A percentile compares a stretch with the other conserved stretches of the same genome.
Conservation (phyloP, 2,797 vertebrate genomes). For the Anguilla obscura region DNA sequence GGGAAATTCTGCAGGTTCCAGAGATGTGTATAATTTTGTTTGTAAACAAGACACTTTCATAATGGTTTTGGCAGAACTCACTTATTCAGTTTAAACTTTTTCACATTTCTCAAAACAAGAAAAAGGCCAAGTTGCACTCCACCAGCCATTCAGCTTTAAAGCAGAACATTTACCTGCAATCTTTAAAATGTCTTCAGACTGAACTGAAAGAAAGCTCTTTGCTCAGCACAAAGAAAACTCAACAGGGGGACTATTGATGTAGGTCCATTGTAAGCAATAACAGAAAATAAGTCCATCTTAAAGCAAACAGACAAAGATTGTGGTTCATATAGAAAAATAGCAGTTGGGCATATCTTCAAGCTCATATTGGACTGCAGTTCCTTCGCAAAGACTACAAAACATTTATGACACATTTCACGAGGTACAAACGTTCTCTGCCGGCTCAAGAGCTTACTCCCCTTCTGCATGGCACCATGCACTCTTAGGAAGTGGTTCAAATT, state of each 20-base stretch:
- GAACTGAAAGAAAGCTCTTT: conserved; percentile 50
- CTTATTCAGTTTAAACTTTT: background rate
- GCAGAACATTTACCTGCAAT: background rate
- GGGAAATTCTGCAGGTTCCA: background rate
- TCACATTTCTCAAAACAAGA: background rate
- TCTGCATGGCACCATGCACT: background rate
- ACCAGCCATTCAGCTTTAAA: background rate
- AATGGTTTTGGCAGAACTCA: background rate
- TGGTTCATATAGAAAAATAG: conserved; percentile 9
- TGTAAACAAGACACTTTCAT: background rate
- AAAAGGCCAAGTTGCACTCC: background rate
- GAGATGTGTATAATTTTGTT: background rate
- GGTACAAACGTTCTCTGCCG: background rate
- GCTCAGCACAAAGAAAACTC: conserved; percentile 22
- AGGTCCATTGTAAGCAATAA: conserved; percentile 20
- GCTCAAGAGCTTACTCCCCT: background rate
- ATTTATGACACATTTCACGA: background rate
- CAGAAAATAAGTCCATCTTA: background rate
- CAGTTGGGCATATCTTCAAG: background rate
- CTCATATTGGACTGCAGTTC: background rate
- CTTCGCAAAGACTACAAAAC: background rate
- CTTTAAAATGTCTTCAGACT: conserved; percentile 10
- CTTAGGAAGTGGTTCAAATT: background rate
- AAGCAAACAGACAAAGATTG: conserved; percentile 29
- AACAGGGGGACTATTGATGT: conserved; percentile 21